These are phyloP conservation scores for Florisuga fusca DNA, from an alignment of 2,797 vertebrate species.

Conservation along the genomic window DNA sequence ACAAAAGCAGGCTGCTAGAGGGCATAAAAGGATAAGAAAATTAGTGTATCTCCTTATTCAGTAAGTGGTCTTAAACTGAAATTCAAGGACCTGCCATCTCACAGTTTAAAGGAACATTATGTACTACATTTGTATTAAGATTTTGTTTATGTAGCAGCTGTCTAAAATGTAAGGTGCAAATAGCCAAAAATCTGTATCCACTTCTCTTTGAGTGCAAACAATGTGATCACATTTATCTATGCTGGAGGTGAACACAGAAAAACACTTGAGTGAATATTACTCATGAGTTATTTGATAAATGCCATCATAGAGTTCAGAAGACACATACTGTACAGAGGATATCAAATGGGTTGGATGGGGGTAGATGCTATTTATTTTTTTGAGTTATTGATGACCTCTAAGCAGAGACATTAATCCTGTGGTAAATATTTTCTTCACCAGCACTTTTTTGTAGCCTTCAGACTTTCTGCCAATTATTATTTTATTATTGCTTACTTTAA, in stretches of 20 bases:
- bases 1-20: neutral
- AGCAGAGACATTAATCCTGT: neutral
- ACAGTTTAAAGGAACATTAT: neutral
- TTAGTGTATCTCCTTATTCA: neutral
- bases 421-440: neutral
- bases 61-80: neutral
- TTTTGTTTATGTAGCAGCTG: neutral
- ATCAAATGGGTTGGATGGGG: neutral
- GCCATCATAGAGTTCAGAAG: neutral
- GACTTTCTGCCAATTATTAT: neutral
- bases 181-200: neutral
- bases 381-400: constrained; percentile 14
- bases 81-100: neutral
- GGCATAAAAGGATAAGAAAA: neutral
- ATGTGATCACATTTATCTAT: neutral
- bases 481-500: neutral
- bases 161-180: neutral
- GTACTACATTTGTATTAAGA: neutral
- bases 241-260: neutral
- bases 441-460: neutral
- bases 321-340: neutral
- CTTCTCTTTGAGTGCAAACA: neutral
- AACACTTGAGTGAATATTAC: neutral
- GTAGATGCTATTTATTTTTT: neutral
- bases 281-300: neutral